Evolutionary conservation across 2,797 vertebrate genomes (phyloP), one percentile per base, ranked within the genome.

Genomic region (Helarctos malayanus): DNA sequence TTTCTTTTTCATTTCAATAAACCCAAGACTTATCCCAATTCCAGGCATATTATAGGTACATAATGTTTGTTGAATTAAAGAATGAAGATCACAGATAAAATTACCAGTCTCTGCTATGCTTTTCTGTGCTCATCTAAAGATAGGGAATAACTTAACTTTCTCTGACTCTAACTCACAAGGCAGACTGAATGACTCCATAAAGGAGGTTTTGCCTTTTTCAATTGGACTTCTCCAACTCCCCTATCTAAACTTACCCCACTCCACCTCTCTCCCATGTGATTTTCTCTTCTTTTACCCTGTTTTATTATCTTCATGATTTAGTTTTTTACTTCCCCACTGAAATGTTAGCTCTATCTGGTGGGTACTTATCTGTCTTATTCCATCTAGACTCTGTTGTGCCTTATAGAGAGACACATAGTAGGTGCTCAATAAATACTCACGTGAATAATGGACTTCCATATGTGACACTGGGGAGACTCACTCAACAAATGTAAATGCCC

Each of bases 1-100:
- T 86, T 71, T 85, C n/a, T 68, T 96, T 95, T 84, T 95, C 52
- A 86, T 47, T n/a, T 84, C 78, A 71, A 84, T 73, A 85, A 91
- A 59, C 18, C 15, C 61, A 97, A 92, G 45, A 35, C 4, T 80
- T 69, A 81, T 57, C 23, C 32, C 23, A 80, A 85, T 69, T 38
- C 14, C 29, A 49, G 41, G 13, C 15, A 35, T 84, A 32, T 38
- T 56, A 0, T 32, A 75, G 25, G 10, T 4, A 29, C 9, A 5
- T 76, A 80, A 11, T 18, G 1, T 41, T 94, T 92, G 75, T 88
- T 90, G 25, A 94, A 73, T 78, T 29, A 59, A 95, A 69, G 52
- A 80, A 80, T 52, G 45, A 80, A 87, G 71, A 65, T 75, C 32
- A 75, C 15, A 85, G 68, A 35, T 45, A 81, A 75, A 89, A 59